These are phyloP conservation scores for Epinephelus lanceolatus DNA, from an alignment of 2,113 vertebrate genomes.

Conservation along the genomic window DNA sequence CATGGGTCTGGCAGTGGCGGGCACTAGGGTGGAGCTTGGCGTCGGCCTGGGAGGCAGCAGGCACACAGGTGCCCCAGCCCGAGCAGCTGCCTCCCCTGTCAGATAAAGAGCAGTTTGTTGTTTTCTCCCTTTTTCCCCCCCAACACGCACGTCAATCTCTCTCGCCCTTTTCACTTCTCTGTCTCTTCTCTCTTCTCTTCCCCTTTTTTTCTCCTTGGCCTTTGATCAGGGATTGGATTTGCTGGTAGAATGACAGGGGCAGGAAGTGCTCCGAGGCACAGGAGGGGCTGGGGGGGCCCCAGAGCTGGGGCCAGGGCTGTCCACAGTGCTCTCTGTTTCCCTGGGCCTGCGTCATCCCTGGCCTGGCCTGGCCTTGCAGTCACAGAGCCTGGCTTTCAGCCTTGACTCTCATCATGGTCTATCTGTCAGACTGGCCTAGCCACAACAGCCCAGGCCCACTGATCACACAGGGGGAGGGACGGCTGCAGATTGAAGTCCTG, in stretches of 20 bases:
- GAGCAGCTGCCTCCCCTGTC: conserved; percentile 79
- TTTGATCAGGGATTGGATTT: conserved; percentile 84
- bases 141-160: conserved; percentile 77
- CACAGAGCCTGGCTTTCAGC: conserved; percentile 77
- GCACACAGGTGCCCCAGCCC: conserved; percentile 81
- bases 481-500: conserved; percentile 53
- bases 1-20: conserved; percentile 72
- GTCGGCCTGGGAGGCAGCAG: conserved; percentile 69
- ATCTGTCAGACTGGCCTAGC: conserved; percentile 69
- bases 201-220: conserved; percentile 74
- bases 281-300: conserved; percentile 44
- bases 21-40: conserved; percentile 78
- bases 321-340: conserved; percentile 76
- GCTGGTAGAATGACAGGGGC: conserved; percentile 79
- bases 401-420: conserved; percentile 71
- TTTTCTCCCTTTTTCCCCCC: conserved; percentile 51
- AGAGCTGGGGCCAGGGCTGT: conserved; percentile 55
- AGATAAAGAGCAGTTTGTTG: conserved; percentile 83
- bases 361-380: conserved; percentile 64
- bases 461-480: conserved; percentile 43
- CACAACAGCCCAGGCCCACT: conserved; percentile 57
- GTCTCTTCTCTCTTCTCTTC: conserved; percentile 71
- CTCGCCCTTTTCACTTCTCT: conserved; percentile 77
- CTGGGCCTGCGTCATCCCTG: conserved; percentile 73
- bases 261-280: conserved; percentile 79